phyloP scores from a whole-genome alignment of 2,888 invertebrate genomes.

The Agrotis exclamationis region DNA sequence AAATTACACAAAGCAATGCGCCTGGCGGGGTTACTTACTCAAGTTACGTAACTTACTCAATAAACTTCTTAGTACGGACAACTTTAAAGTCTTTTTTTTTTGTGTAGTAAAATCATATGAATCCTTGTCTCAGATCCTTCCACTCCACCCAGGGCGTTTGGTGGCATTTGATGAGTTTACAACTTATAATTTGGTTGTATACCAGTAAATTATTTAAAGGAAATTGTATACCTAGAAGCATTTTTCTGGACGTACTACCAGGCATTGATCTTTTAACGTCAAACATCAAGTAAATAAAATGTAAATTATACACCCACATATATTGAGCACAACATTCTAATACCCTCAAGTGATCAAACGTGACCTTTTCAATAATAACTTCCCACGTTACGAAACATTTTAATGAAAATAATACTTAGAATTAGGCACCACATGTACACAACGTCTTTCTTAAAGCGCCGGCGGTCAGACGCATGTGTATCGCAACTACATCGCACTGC shows the following conservation, averaged over 20 bases:
- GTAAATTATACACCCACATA: slow-evolving; percentile 29
- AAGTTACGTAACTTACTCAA: no score
- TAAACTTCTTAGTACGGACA: neutral
- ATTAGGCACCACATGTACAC: neutral
- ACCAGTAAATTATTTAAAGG: no score
- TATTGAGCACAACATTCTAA: slow-evolving; percentile 30
- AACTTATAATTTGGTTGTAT: no score
- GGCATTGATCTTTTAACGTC: neutral
- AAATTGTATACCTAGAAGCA: neutral
- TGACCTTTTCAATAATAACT: slow-evolving; percentile 40
- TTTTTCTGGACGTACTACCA: slow-evolving; percentile 1
- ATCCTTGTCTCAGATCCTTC: no score
- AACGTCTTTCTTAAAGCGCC: neutral
- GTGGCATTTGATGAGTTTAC: no score
- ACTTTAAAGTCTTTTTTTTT: no score
- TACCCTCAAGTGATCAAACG: slow-evolving; percentile 23
- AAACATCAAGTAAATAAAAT: slow-evolving; percentile 27
- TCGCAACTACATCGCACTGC: neutral
- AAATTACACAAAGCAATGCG: no score
- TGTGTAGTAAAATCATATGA: no score
- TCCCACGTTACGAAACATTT: slow-evolving; percentile 26
- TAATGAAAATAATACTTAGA: slow-evolving; percentile 24
- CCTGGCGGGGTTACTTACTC: no score
- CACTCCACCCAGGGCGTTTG: no score
- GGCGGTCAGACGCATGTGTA: neutral